Base-by-base conservation (phyloP, 2,113 vertebrate genomes). In the Scomber colias region DNA sequence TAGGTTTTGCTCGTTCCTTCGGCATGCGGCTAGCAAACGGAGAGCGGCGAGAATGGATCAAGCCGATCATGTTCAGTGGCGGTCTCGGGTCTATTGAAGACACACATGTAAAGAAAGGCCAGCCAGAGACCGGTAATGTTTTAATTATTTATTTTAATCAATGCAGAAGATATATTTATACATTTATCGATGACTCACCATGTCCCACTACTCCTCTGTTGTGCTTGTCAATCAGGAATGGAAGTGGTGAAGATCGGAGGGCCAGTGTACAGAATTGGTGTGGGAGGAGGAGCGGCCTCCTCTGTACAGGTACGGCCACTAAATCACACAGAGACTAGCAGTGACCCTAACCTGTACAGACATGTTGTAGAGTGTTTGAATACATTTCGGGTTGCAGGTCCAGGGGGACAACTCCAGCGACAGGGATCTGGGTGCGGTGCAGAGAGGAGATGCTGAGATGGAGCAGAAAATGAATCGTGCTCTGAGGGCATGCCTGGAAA, bases 41-140 rank as follows among this genome's bases (percentile, higher is more conserved):
- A 3, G 94, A 96, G 78, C 94, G 97, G 0, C 93, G 97, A 3
- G 97, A 99, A 50, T 98, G 97, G 97, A 95, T 99, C 68, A 98
- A 98, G n/a, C 97, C 97, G 1, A 96, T 99, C 79, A 98, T 98
- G 97, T 99, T 99, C 92, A 98, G 97, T 0, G 97, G 96, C 0
- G 97, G 97, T 11, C 90, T 99, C 9, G 97, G 97, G 0, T 93
- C 96, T 51, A 96, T 99, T 51, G 96, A 97, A 77, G 96, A 96
- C 3, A 13, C 74, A 0, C 95, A 98, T 3, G 88, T 97, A 0
- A 92, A 83, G 77, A 99, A 99, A 79, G 95, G 96, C 56, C 46
- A 66, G 10, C 94, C 97, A 0, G 85, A 95, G 59, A 73, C 89
- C 1, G 97, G 97, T 98, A 79, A 84, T 3, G 77, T 12, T 71